Conservation (phyloP, 92 coral and sea anemone species). For the Nematostella vectensis region DNA sequence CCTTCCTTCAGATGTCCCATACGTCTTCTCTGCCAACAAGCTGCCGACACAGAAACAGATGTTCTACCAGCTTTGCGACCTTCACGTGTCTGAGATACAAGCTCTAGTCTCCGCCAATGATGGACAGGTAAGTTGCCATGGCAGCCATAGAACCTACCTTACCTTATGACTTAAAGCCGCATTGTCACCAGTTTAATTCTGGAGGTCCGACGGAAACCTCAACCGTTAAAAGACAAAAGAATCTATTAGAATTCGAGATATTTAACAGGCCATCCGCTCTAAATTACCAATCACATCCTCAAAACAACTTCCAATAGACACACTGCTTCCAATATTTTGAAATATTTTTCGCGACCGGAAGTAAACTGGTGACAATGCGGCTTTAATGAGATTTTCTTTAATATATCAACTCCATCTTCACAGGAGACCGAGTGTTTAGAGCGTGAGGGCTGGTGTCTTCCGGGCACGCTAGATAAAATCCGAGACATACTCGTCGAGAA, state of each 20-base stretch:
- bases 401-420: neutral
- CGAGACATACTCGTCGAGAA: conserved; percentile 53
- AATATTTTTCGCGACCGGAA: too few relatives aligned
- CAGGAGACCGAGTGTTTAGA: conserved; percentile 81
- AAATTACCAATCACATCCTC: too few relatives aligned
- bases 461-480: conserved; percentile 71
- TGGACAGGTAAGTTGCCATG: conserved; percentile 62
- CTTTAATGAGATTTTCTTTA: too few relatives aligned
- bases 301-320: too few relatives aligned
- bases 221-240: too few relatives aligned
- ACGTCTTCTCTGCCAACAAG: conserved; percentile 77
- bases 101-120: conserved; percentile 70
- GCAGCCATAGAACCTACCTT: neutral
- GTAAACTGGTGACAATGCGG: too few relatives aligned
- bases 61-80: conserved; percentile 87
- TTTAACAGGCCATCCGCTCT: too few relatives aligned
- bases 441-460: conserved; percentile 84
- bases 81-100: conserved; percentile 84
- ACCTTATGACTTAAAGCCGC: neutral
- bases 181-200: too few relatives aligned
- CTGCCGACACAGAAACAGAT: conserved; percentile 66
- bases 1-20: conserved; percentile 57
- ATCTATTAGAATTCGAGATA: too few relatives aligned
- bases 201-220: too few relatives aligned
- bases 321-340: too few relatives aligned